Evolutionary conservation across 2,797 vertebrate genomes (phyloP), one percentile per base, ranked within the genome.

Genomic region (Urophycis tenuis): DNA sequence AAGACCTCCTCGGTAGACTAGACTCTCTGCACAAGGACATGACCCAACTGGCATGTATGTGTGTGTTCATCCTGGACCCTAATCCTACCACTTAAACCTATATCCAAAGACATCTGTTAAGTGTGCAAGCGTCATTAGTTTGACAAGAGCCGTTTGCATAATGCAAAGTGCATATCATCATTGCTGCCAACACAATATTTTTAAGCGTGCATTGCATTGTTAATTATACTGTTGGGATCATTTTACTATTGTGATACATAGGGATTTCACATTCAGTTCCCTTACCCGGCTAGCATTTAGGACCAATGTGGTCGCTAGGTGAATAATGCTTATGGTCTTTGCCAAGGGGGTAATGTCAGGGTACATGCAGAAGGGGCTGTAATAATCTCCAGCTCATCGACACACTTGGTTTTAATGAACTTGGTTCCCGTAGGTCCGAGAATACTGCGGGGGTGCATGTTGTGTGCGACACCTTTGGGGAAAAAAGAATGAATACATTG

Each of bases 1-100:
- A 90, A 70, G 81, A 82, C 80, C 81, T 92, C 34, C 81, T 91
- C 75, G 88, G 80, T 81, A 80, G 60, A 64, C 84, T 94, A 77
- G 89, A 91, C 75, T 85, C 81, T 19, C 77, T 92, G 83, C 90
- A 88, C 22, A 69, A 76, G 64, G 36, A 60, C 82, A 84, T 93
- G 87, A 84, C 88, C 77, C 74, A 85, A 64, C 80, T 94, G 80
- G 83, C 88, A 76, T 30, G 93, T 94, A 88, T 3, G 90, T 33
- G 69, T 2, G n/a, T 64, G 60, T 29, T 64, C 88, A 69, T 84
- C 5, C 73, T 71, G 75, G 25, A 30, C 71, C 79, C 49, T 29
- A 41, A 14, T 34, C 31, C 25, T 6, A 4, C 32, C 69, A 31
- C 10, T 39, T 77, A 77, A 3, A 12, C 53, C 53, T 34, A 15